These are phyloP conservation scores for Lethocerus indicus DNA, from an alignment of 1,140 invertebrate genomes.

Conservation along the genomic window DNA sequence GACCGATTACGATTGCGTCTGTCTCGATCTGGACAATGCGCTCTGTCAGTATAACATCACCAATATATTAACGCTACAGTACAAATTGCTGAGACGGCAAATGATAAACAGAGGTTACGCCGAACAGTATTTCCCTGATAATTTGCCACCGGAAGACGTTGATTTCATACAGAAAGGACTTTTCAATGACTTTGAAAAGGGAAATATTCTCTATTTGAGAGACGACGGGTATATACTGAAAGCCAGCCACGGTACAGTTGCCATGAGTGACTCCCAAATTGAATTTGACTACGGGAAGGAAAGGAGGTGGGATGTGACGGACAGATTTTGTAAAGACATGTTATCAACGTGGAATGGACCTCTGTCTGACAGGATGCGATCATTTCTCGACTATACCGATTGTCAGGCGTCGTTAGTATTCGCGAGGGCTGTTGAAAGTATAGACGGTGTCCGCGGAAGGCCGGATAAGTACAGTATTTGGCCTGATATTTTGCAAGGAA, in stretches of 20 bases:
- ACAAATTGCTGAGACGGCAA: constrained; percentile 40
- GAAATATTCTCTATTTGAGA: constrained; percentile 50
- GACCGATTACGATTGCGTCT: constrained; percentile 51
- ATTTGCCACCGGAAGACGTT: constrained; percentile 31
- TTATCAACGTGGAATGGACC: constrained; percentile 42
- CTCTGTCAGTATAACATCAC: constrained; percentile 47
- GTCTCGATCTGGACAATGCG: constrained; percentile 66
- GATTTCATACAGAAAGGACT: constrained; percentile 59
- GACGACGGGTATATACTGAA: constrained; percentile 40
- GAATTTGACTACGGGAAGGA: constrained; percentile 37
- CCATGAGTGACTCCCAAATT: constrained; percentile 39
- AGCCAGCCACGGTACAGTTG: constrained; percentile 49
- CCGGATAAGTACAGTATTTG: constrained; percentile 38
- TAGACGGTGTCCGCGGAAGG: constrained; percentile 35
- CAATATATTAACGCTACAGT: constrained; percentile 40
- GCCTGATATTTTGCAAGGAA: constrained; percentile 42
- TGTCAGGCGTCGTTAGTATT: constrained; percentile 43
- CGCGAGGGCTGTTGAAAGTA: constrained; percentile 46
- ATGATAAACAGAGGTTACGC: constrained; percentile 43
- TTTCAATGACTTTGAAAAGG: constrained; percentile 50
- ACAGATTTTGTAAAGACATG: constrained; percentile 35
- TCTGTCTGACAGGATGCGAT: constrained; percentile 36
- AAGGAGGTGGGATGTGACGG: constrained; percentile 36
- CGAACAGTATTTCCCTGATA: constrained; percentile 28
- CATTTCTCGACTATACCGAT: constrained; percentile 61